Percentiles rank a stretch among this genome's conserved stretches.
These are phyloP conservation scores for Neocloeon triangulifer DNA, from an alignment of 1,140 invertebrate species.

Conservation along the genomic window DNA sequence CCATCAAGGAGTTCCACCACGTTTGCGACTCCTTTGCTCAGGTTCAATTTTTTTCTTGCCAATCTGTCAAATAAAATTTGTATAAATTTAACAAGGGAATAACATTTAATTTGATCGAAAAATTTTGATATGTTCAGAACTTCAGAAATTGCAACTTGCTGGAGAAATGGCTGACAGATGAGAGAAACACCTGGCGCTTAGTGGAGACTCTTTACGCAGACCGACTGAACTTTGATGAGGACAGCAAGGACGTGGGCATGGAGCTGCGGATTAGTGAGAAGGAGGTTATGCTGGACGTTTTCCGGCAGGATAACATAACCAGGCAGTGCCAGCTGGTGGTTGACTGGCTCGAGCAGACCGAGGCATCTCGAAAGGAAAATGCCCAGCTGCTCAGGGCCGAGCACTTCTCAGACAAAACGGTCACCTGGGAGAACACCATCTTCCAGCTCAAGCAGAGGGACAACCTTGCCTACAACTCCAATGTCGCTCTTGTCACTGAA, in stretches of 20 bases:
- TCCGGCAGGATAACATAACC: conserved; percentile 37
- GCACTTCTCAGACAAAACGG: conserved; percentile 48
- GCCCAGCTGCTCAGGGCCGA: conserved; percentile 21
- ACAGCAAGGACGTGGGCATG: conserved; percentile 17
- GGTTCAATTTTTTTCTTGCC: no score
- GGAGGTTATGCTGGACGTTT: conserved; percentile 30
- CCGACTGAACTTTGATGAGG: conserved; percentile 27
- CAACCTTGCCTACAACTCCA: conserved; percentile 27
- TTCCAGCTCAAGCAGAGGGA: conserved; percentile 35
- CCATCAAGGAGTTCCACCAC: no score
- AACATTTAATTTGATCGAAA: no score
- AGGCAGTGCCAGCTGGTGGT: conserved; percentile 58
- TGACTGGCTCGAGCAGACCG: conserved; percentile 78
- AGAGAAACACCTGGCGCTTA: conserved; percentile 71
- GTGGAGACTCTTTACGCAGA: conserved; percentile 58
- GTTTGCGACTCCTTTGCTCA: no score
- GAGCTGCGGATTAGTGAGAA: conserved; percentile 27
- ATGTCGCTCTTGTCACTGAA: conserved; percentile 37
- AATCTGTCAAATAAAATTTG: no score
- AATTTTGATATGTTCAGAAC: no score
- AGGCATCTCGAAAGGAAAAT: conserved; percentile 27
- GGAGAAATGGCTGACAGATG: conserved; percentile 52
- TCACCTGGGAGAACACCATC: conserved; percentile 80
- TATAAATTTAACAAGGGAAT: no score
- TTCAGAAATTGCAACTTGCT: no score